phyloP scores from a whole-genome alignment of 2,113 vertebrate genomes.

The Albula goreensis region DNA sequence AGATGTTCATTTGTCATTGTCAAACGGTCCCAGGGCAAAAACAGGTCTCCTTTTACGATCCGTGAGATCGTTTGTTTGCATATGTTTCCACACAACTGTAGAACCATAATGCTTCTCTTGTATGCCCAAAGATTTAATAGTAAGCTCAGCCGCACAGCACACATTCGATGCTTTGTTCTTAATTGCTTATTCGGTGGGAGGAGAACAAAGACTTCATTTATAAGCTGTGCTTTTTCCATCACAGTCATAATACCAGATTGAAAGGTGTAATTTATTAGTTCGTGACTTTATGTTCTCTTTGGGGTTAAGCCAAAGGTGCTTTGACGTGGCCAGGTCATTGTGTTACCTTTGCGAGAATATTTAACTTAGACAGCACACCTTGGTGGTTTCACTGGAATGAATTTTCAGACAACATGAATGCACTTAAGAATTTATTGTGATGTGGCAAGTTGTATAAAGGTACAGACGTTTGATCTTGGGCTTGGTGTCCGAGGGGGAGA shows the following conservation, averaged over 20 bases:
- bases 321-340: constrained; percentile 10
- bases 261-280: constrained; percentile 33
- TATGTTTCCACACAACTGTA: constrained; percentile 31
- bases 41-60: constrained; percentile 44
- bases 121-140: constrained; percentile 28
- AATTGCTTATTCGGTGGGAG: constrained; percentile 35
- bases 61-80: constrained; percentile 53
- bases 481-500: no score
- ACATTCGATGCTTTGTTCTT: constrained; percentile 20
- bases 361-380: background rate
- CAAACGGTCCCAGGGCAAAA: constrained; percentile 58
- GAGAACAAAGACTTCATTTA: constrained; percentile 35
- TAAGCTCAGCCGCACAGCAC: constrained; percentile 21
- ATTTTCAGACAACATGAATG: no score
- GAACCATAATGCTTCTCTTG: constrained; percentile 22
- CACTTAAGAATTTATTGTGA: no score
- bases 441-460: no score
- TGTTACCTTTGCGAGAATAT: constrained; percentile 9
- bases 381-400: background rate
- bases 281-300: constrained; percentile 29
- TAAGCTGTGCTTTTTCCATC: constrained; percentile 24
- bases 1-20: constrained; percentile 46
- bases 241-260: constrained; percentile 29
- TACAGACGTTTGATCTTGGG: no score
- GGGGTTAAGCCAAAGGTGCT: constrained; percentile 18